Evolutionary conservation across 2,888 invertebrate genomes (phyloP).

Genomic region (Tiliacea citrago): DNA sequence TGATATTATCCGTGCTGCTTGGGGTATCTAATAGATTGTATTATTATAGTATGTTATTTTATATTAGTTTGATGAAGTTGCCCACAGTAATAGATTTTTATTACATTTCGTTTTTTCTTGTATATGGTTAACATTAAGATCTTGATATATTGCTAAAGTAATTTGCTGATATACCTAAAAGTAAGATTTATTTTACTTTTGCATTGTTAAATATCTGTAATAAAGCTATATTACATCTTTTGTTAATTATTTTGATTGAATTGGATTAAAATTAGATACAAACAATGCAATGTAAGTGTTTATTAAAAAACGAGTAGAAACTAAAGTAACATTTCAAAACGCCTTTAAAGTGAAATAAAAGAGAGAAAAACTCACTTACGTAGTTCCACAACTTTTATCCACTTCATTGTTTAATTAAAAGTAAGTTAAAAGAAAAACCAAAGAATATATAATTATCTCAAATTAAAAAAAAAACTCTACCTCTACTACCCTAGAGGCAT

Average conservation of each 20-base stretch:
- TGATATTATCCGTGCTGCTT: conserved; percentile 61
- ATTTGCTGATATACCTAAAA: not conserved
- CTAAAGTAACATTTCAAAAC: conserved; percentile 9
- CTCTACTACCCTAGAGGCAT: not conserved
- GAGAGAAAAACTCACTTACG: not conserved
- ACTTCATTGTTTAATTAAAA: conserved; percentile 43
- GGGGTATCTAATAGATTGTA: conserved; percentile 3
- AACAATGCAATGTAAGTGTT: not conserved
- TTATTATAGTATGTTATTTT: not conserved
- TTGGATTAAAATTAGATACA: too few species aligned
- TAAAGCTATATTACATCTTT: not conserved
- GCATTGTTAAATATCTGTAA: too few species aligned
- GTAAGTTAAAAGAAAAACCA: conserved; percentile 16
- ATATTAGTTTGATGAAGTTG: not conserved
- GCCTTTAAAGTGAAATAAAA: conserved; percentile 22
- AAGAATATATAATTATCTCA: not conserved
- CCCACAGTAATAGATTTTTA: not conserved
- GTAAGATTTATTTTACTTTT: not conserved
- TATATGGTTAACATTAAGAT: not conserved
- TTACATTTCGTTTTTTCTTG: not conserved
- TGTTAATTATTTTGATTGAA: too few species aligned
- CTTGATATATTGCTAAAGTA: too few species aligned
- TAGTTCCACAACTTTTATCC: conserved; percentile 23
- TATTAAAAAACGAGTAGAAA: not conserved
- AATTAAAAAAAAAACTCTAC: not conserved